Percentiles rank a stretch among this genome's conserved stretches.
Conservation (phyloP, 2,113 vertebrate species). For the Prionailurus bengalensis region DNA sequence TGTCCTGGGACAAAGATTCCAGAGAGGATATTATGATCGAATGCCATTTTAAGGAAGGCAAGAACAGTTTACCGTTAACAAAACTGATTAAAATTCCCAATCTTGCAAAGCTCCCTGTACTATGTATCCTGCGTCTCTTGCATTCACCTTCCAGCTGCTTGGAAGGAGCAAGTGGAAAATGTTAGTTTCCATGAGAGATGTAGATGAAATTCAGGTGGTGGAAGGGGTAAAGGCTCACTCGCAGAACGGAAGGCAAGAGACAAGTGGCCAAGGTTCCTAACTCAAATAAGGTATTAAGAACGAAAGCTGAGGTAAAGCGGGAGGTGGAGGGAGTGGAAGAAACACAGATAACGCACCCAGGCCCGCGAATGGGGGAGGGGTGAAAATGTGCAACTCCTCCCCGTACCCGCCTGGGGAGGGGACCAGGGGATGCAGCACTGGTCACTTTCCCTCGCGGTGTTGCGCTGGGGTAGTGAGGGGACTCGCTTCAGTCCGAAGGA, state of each 20-base stretch:
- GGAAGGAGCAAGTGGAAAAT: constrained; percentile 55
- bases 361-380: not conserved
- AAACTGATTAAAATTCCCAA: constrained; percentile 54
- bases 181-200: constrained; percentile 37
- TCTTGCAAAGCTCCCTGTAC: constrained; percentile 54
- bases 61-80: constrained; percentile 11
- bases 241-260: not conserved
- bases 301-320: not conserved
- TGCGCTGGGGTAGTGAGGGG: not conserved
- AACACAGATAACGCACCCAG: not conserved
- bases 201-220: not conserved
- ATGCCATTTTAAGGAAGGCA: constrained; percentile 28
- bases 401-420: no score
- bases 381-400: not conserved
- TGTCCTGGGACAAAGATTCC: not conserved
- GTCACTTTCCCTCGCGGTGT: not conserved
- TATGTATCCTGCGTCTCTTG: not conserved
- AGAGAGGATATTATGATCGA: not conserved
- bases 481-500: not conserved
- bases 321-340: not conserved
- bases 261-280: not conserved
- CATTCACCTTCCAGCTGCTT: constrained; percentile 64
- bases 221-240: not conserved
- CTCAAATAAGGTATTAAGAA: not conserved
- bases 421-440: not conserved